Conservation (phyloP, 2,797 vertebrate species). For the Smutsia temminckii region DNA sequence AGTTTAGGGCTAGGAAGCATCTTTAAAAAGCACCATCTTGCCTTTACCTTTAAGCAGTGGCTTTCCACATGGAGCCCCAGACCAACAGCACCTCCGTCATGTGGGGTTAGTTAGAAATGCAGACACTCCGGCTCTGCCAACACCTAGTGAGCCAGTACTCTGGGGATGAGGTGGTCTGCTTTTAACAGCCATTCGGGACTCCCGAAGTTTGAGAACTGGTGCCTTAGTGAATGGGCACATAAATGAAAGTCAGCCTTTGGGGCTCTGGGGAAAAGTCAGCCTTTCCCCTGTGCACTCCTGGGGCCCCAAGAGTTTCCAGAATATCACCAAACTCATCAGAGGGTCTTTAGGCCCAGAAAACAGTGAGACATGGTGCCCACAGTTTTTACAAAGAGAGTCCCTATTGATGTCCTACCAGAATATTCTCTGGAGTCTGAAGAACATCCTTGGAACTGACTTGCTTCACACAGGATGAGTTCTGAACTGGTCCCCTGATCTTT, state of each 20-base stretch:
- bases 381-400: neutral
- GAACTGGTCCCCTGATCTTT: neutral
- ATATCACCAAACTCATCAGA: neutral
- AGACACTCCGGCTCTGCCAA: neutral
- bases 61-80: neutral
- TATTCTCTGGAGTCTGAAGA: constrained; percentile 8
- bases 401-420: neutral
- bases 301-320: neutral
- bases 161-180: neutral
- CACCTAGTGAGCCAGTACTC: neutral
- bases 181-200: neutral
- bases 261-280: neutral
- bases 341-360: neutral
- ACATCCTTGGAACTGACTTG: neutral
- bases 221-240: neutral
- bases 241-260: neutral
- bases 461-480: neutral
- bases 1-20: neutral
- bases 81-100: neutral
- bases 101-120: neutral
- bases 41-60: neutral
- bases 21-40: neutral
- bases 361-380: neutral
- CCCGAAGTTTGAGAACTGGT: neutral
- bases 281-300: neutral